Evolutionary conservation across 2,888 invertebrate genomes (phyloP).

Genomic region (Mythimna loreyi): DNA sequence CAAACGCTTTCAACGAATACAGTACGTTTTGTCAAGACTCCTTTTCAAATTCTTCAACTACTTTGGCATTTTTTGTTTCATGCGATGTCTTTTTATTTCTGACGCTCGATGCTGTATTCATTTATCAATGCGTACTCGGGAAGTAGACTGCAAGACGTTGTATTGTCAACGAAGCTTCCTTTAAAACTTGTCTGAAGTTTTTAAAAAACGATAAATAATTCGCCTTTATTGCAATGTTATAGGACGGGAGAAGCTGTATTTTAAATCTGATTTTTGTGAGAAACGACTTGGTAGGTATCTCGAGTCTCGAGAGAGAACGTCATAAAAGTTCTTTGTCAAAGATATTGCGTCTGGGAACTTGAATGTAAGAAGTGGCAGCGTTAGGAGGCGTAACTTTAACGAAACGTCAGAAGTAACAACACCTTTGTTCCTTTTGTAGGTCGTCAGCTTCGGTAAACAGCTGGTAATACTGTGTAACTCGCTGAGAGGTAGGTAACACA

Average conservation of each 20-base stretch:
- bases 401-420: slow-evolving; percentile 23
- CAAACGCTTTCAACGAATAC: slow-evolving; percentile 27
- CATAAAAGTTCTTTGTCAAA: slow-evolving; percentile 41
- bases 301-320: slow-evolving; percentile 19
- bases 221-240: slow-evolving; percentile 40
- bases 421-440: slow-evolving; percentile 32
- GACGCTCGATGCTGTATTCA: slow-evolving; percentile 61
- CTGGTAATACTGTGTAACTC: slow-evolving; percentile 29
- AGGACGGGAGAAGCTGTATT: slow-evolving; percentile 26
- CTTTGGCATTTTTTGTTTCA: slow-evolving; percentile 42
- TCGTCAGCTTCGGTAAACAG: slow-evolving; percentile 37
- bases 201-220: slow-evolving; percentile 55
- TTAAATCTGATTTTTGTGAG: slow-evolving; percentile 38
- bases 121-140: slow-evolving; percentile 69
- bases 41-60: slow-evolving; percentile 59
- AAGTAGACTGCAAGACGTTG: slow-evolving; percentile 59
- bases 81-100: slow-evolving; percentile 60
- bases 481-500: slow-evolving; percentile 31
- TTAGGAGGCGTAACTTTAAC: slow-evolving; percentile 3
- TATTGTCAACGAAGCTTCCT: slow-evolving; percentile 60
- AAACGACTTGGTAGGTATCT: slow-evolving; percentile 20
- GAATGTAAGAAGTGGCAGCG: slow-evolving; percentile 12
- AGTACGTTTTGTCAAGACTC: slow-evolving; percentile 67
- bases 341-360: slow-evolving; percentile 27
- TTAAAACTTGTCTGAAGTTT: slow-evolving; percentile 51